Evolutionary conservation across 2,113 vertebrate species (phyloP).

Genomic region (Mustela lutreola): DNA sequence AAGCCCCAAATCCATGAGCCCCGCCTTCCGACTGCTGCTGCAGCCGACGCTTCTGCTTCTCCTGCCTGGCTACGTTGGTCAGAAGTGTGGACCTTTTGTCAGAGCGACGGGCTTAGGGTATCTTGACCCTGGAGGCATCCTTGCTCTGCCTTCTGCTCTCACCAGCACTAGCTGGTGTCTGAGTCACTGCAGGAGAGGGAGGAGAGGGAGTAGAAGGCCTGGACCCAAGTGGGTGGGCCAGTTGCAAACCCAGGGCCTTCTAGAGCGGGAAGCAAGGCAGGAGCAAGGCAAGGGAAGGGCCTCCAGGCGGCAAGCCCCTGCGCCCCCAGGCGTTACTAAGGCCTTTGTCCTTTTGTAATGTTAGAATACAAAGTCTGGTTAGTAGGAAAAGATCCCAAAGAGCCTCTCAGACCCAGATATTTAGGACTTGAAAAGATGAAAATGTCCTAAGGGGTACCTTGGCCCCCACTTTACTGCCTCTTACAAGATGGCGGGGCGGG

Average conservation of each 20-base stretch:
- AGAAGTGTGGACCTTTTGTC: not conserved
- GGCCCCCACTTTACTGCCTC: not conserved
- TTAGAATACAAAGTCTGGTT: not conserved
- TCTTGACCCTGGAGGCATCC: not conserved
- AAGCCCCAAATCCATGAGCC: not conserved
- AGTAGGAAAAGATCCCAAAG: not conserved
- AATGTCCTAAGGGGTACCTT: not conserved
- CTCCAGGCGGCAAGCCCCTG: not conserved
- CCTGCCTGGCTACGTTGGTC: not conserved
- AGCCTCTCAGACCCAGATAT: not conserved
- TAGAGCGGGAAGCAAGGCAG: not conserved
- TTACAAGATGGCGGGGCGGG: not conserved
- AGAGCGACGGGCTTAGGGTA: not conserved
- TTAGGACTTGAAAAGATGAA: not conserved
- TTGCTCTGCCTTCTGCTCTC: not conserved
- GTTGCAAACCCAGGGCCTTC: not conserved
- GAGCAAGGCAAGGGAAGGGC: not conserved
- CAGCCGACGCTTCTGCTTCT: not conserved
- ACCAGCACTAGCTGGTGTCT: accelerated
- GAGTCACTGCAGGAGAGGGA: not conserved
- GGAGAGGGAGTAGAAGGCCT: not conserved
- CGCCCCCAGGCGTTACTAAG: too few relatives aligned
- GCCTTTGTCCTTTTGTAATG: not conserved
- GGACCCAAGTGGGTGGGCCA: not conserved
- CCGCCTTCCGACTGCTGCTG: not conserved